A percentile compares a stretch with the other conserved stretches of the same genome.
phyloP scores from a whole-genome alignment of 2,888 invertebrate species.

The Caenorhabditis sp. region DNA sequence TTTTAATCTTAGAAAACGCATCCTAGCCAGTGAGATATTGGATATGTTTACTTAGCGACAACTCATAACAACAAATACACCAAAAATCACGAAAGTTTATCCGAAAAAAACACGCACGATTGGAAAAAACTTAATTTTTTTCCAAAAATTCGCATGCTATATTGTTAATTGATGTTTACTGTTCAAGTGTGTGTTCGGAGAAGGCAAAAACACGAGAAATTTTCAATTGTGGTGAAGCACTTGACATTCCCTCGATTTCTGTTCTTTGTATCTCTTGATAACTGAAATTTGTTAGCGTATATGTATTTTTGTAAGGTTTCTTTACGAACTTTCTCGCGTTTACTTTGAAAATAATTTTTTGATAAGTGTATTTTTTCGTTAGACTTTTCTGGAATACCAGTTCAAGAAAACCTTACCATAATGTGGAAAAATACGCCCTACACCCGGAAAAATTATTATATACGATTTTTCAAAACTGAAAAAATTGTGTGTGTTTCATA shows the following conservation, averaged over 20 bases:
- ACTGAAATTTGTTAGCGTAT: neutral
- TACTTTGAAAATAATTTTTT: too few species aligned
- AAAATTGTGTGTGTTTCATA: too few species aligned
- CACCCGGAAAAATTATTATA: too few species aligned
- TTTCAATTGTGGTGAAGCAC: constrained; percentile 1
- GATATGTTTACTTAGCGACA: neutral
- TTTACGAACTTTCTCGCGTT: neutral
- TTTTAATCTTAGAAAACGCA: too few species aligned
- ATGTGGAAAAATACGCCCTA: too few species aligned
- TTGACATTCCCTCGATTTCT: neutral
- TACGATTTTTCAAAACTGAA: too few species aligned
- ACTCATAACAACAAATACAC: neutral
- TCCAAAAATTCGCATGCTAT: neutral
- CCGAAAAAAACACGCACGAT: neutral
- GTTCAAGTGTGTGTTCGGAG: neutral
- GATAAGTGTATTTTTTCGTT: too few species aligned
- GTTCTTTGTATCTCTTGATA: neutral
- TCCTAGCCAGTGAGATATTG: neutral
- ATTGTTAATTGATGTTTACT: neutral
- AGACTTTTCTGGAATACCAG: too few species aligned
- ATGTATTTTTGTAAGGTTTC: neutral
- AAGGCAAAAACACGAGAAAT: neutral
- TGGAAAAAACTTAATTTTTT: neutral
- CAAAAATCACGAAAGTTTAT: neutral
- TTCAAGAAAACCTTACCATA: too few species aligned